These are phyloP conservation scores for Microhierax caerulescens DNA, from an alignment of 2,797 vertebrate species.

Conservation along the genomic window DNA sequence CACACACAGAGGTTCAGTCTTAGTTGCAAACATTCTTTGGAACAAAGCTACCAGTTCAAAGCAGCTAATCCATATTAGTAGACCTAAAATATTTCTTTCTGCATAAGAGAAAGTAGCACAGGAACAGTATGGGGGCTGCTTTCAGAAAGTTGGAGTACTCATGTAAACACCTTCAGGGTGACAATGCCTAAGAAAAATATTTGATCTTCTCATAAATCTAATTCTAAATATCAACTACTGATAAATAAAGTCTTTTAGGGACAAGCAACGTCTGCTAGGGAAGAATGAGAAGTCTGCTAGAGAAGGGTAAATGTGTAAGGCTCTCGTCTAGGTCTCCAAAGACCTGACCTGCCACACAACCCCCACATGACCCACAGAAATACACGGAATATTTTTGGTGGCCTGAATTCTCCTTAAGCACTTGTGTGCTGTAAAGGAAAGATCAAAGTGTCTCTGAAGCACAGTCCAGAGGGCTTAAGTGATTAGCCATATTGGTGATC, in stretches of 20 bases:
- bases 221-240: neutral
- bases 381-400: neutral
- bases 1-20: neutral
- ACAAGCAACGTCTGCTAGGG: neutral
- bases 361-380: neutral
- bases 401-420: neutral
- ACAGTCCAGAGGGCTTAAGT: neutral
- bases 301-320: neutral
- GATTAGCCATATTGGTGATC: neutral
- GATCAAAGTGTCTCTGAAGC: neutral
- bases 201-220: neutral
- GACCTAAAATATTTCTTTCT: neutral
- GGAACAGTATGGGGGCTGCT: neutral
- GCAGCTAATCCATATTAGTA: neutral
- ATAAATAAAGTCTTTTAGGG: neutral
- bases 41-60: neutral
- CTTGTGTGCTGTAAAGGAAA: neutral
- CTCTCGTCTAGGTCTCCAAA: neutral
- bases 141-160: neutral
- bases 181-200: neutral
- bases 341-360: neutral
- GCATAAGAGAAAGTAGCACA: neutral
- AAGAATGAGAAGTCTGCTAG: neutral
- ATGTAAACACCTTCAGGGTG: neutral
- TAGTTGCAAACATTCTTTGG: neutral